A percentile compares a stretch with the other conserved stretches of the same genome.
These are phyloP conservation scores for Acanthis flammea DNA, from an alignment of 2,797 vertebrate species.

Conservation along the genomic window DNA sequence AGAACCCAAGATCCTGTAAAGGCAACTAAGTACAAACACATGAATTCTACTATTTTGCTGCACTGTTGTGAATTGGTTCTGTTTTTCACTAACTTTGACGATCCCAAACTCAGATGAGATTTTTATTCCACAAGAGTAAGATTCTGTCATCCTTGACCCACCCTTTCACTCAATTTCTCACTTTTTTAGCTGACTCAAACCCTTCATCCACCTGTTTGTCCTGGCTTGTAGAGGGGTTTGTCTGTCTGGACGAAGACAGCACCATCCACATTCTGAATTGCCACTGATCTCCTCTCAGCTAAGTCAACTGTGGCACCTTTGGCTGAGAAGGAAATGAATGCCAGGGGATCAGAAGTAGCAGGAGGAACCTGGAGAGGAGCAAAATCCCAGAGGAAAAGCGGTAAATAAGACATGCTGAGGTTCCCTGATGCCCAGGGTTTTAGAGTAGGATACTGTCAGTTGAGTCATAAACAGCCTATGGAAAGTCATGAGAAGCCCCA, in stretches of 20 bases:
- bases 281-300: conserved; percentile 62
- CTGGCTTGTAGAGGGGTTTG: conserved; percentile 70
- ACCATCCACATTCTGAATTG: conserved; percentile 28
- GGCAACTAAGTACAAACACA: not conserved
- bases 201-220: conserved; percentile 57
- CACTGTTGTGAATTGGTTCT: not conserved
- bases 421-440: not conserved
- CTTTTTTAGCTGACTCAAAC: not conserved
- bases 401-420: not conserved
- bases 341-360: conserved; percentile 40
- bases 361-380: conserved; percentile 40
- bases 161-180: not conserved
- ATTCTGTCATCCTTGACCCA: not conserved
- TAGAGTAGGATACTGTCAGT: not conserved
- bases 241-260: conserved; percentile 68
- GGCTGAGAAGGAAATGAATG: conserved; percentile 67
- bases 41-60: not conserved
- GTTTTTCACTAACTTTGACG: not conserved
- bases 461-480: not conserved
- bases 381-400: not conserved
- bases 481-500: not conserved
- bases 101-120: not conserved
- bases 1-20: not conserved
- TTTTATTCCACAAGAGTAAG: not conserved
- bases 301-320: conserved; percentile 44